Evolutionary conservation across 2,113 vertebrate species (phyloP).

Genomic region (Enhydra lutris): DNA sequence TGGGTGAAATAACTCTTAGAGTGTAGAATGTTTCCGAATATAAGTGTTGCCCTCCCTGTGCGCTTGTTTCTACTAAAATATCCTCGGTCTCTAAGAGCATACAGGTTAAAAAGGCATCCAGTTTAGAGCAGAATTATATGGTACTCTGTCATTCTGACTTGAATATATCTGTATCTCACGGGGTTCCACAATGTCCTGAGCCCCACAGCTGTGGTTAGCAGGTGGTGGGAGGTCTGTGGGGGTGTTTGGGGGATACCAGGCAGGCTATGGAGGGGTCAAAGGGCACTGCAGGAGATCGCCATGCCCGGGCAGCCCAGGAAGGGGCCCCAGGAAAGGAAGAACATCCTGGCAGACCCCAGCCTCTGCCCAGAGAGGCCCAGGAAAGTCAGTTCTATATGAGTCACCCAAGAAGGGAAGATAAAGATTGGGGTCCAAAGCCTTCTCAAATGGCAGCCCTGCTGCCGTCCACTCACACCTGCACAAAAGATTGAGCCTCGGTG

Average conservation of each 20-base stretch:
- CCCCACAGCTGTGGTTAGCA: not conserved
- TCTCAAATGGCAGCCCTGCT: not conserved
- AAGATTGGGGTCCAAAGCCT: no score
- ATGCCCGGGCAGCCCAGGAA: not conserved
- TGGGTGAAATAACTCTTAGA: not conserved
- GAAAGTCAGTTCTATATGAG: not conserved
- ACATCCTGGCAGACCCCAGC: not conserved
- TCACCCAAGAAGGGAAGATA: not conserved
- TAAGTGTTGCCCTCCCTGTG: no score
- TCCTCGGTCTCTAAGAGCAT: no score
- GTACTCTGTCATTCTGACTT: not conserved
- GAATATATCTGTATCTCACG: not conserved
- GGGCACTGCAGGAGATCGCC: not conserved
- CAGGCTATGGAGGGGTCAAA: not conserved
- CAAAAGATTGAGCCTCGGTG: not conserved
- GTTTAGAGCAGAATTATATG: not conserved
- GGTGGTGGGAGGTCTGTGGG: no score
- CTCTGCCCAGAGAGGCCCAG: not conserved
- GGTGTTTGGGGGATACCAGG: no score
- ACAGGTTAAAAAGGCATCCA: not conserved
- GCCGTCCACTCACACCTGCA: not conserved
- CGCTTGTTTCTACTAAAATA: not conserved
- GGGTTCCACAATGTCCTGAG: not conserved
- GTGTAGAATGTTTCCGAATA: not conserved
- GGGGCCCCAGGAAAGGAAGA: not conserved